These are phyloP conservation scores for Hypercompe scribonia DNA, from an alignment of 2,888 invertebrate species.

Conservation along the genomic window DNA sequence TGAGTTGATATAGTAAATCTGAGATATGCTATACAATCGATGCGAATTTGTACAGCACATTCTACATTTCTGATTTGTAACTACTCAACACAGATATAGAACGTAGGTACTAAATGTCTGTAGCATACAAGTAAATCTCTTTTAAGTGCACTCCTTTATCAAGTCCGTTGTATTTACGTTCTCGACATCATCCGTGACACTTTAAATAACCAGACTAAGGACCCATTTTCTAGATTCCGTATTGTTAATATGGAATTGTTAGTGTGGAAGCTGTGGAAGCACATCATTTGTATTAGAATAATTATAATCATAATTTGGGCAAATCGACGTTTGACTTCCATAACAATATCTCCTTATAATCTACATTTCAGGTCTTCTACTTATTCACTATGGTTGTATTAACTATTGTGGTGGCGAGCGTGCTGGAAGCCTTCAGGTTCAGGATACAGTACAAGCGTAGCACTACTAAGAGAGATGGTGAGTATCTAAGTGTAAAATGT, in stretches of 20 bases:
- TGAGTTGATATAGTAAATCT: constrained; percentile 49
- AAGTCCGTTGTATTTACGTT: background rate
- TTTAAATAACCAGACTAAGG: no score
- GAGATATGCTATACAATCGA: background rate
- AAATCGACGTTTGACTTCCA: background rate
- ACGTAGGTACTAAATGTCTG: no score
- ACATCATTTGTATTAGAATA: no score
- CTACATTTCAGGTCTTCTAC: constrained; percentile 89
- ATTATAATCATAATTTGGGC: no score
- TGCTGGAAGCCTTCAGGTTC: constrained; percentile 95
- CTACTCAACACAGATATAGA: background rate
- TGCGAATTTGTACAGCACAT: background rate
- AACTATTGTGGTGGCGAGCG: constrained; percentile 95
- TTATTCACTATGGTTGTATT: constrained; percentile 96
- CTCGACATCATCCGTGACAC: background rate
- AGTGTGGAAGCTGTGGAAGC: no score
- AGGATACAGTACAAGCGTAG: constrained; percentile 94
- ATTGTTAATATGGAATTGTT: no score
- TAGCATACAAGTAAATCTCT: background rate
- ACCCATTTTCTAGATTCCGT: no score
- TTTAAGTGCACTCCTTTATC: background rate
- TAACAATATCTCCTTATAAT: background rate
- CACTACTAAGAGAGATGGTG: constrained; percentile 92
- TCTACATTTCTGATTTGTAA: background rate
- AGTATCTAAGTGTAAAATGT: constrained; percentile 29